Evolutionary conservation across 1,140 invertebrate species (phyloP), one percentile per base, ranked within the genome.

Genomic region (Meloidogyne hapla): DNA sequence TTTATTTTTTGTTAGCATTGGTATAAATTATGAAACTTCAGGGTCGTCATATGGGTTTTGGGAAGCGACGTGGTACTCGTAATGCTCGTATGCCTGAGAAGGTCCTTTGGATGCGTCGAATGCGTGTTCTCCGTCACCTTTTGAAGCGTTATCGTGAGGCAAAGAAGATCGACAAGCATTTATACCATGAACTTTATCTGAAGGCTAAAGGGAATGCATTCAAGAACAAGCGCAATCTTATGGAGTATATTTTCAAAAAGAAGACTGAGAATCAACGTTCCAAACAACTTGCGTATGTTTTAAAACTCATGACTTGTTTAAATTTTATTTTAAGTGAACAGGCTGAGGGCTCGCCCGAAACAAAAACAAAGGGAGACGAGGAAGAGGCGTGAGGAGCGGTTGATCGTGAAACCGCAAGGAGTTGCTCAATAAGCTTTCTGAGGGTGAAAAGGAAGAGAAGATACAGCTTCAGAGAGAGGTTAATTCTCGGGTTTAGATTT

Each of bases 241-340:
- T 99, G 95, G 97, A 99, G 89, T 96, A 94, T 89, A 99, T 99
- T 88, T 97, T 99, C 91, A 99, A 98, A 91, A 98, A 97, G 92
- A 99, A 99, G 91, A 94, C 96, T 69, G 96, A 99, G 89, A 98
- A 99, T 87, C 92, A 93, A 77, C 92, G 97, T 88, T 92, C 93
- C 81, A 99, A 99, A 89, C 94, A 96, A 92, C 91, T 98, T 81
- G 91, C 90, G 92, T 93, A 89, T 87, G 88, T 88, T 74, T 79
- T 74, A 69, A 63, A n/a, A n/a, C n/a, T n/a, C 21, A 63, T 10
- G 63, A 56, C 9, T 25, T 26, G 69, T 18, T 21, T 12, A 15
- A 38, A 12, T 33, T 64, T 18, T 76, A 21, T 67, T 86, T 89
- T 80, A 84, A 93, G 93, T 74, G 96, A 99, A 89, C 95, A 98